Conservation (phyloP, 92 coral and sea anemone genomes). For the Metridium senile region DNA sequence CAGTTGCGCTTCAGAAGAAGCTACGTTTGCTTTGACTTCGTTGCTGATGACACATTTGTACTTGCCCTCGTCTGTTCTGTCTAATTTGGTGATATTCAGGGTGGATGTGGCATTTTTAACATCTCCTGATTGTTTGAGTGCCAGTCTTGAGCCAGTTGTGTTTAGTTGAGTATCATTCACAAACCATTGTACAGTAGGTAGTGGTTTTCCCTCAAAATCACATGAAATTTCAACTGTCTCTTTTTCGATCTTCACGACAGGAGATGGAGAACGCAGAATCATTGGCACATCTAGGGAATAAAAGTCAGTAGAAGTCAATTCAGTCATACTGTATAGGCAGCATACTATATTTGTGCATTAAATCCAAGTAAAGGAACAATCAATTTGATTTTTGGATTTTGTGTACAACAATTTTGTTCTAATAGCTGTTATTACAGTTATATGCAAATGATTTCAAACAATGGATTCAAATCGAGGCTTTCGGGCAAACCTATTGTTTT, state of each 20-base stretch:
- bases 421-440: no score
- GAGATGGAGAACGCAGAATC: not conserved
- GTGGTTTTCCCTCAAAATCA: slow-evolving; percentile 34
- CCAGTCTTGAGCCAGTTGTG: not conserved
- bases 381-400: no score
- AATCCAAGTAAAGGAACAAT: no score
- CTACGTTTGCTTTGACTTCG: not conserved
- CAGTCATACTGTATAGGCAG: no score
- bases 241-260: slow-evolving; percentile 13
- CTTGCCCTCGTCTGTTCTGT: slow-evolving; percentile 34
- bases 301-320: no score
- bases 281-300: slow-evolving; percentile 9
- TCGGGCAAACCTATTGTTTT: no score
- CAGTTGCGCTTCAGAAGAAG: slow-evolving; percentile 3
- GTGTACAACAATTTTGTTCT: no score
- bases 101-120: not conserved
- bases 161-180: not conserved
- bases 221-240: slow-evolving; percentile 18
- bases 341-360: no score
- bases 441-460: no score
- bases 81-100: slow-evolving; percentile 35
- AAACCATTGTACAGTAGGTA: slow-evolving; percentile 7
- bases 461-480: no score
- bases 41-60: slow-evolving; percentile 39
- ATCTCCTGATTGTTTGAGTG: slow-evolving; percentile 5